Evolutionary conservation across 2,888 invertebrate species (phyloP).

Genomic region (Ochropleura plecta): DNA sequence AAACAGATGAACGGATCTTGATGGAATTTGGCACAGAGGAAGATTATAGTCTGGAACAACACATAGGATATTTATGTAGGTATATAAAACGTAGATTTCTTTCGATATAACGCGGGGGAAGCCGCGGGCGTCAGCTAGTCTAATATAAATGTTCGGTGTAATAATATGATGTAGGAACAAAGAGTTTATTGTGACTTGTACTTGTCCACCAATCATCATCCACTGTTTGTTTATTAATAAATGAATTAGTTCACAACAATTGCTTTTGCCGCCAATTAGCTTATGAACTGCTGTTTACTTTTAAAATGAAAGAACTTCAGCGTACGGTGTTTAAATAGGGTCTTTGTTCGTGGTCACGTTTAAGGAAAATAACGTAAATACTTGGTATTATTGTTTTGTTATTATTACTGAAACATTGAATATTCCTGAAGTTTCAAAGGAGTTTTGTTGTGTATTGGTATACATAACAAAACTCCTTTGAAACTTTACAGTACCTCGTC

Average conservation of each 20-base stretch:
- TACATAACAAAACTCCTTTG: no score
- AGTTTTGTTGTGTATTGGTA: conserved; percentile 22
- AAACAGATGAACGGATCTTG: no score
- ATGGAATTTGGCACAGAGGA: no score
- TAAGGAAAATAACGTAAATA: conserved; percentile 54
- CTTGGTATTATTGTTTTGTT: conserved; percentile 21
- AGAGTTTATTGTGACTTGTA: conserved; percentile 28
- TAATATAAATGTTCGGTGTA: no score
- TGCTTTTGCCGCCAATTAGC: conserved; percentile 80
- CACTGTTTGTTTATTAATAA: conserved; percentile 77
- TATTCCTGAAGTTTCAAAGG: conserved; percentile 22
- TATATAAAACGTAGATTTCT: no score
- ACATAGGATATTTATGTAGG: no score
- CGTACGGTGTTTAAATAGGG: conserved; percentile 29
- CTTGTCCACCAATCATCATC: conserved; percentile 10
- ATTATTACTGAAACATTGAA: conserved; percentile 23
- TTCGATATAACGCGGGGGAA: no score
- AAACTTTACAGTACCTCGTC: background rate
- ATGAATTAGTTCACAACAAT: conserved; percentile 77
- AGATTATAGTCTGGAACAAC: no score
- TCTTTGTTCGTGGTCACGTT: conserved; percentile 52
- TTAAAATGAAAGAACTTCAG: conserved; percentile 58
- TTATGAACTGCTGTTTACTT: conserved; percentile 72
- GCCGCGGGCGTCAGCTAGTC: no score
- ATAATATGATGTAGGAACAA: conserved; percentile 15